Base-by-base conservation (phyloP, 2,113 vertebrate genomes). In the Gobiocypris rarus region DNA sequence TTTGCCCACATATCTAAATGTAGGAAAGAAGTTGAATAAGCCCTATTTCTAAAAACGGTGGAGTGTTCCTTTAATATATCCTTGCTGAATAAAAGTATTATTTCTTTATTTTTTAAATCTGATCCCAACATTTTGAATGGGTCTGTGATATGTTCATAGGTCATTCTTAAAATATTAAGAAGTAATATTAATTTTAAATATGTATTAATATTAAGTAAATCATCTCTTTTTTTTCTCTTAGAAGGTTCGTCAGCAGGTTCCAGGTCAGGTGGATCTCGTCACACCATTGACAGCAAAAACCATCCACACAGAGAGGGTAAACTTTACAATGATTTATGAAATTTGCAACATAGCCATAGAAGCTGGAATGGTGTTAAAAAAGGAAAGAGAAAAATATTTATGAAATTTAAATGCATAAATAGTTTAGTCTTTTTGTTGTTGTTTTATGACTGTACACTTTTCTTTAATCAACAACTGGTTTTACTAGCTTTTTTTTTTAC, bases 281-380 rank as follows among this genome's bases (percentile, higher is more conserved):
- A 96, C 75, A 96, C 96, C 80, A 96, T 90, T 38, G 97, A 96
- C 86, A 94, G 92, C 86, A 99, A 99, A 92, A 91, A 95, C 58
- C 86, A 95, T 88, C 95, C 96, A 71, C 95, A 97, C 59, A 93
- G 96, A 95, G 97, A 99, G 96, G 97, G 98, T 98, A 89, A 54
- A 84, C 58, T 77, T 41, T 70, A 54, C 34, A 59, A 50, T 45
- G 50, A 24, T 8, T 59, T 24, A 24, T 59, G 56, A 59, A 24
- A 24, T 11, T 59, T n/a, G n/a, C 38, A 38, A 7, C 38, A 38
- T 38, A 38, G 38, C 38, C 38, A 38, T 38, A 38, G 38, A 38
- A 38, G 38, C 38, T 38, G 38, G 6, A 38, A 7, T 1, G 38
- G 3, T 4, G 4, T 34, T 34, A n/a, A 38, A 38, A 38, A 7